Percentiles rank a stretch among this genome's conserved stretches.
Evolutionary conservation across 2,797 vertebrate species (phyloP).

Genomic region (Pipistrellus pygmaeus): DNA sequence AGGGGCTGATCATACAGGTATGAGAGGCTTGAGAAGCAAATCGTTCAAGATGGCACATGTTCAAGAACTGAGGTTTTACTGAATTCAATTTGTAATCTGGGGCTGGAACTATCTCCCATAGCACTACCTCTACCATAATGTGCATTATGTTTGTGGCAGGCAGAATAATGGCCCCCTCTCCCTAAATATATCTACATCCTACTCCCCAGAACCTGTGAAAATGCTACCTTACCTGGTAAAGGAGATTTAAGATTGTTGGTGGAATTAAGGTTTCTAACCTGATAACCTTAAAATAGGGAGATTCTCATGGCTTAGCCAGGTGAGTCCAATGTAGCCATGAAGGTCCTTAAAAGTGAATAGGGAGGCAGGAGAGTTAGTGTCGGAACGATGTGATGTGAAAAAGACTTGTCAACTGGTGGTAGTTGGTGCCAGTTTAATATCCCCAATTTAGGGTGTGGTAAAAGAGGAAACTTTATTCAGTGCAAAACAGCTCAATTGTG

Average conservation of each 20-base stretch:
- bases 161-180: neutral
- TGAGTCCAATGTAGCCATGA: neutral
- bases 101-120: neutral
- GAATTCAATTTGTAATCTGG: neutral
- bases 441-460: neutral
- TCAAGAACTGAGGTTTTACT: too few species aligned
- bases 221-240: neutral
- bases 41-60: too few species aligned
- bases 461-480: neutral
- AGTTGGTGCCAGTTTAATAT: neutral
- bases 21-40: too few species aligned
- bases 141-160: neutral
- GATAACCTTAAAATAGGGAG: neutral
- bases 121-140: neutral
- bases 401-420: neutral
- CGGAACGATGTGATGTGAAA: neutral
- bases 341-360: neutral
- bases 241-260: constrained; percentile 3
- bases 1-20: too few species aligned
- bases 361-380: neutral
- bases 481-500: neutral
- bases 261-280: neutral
- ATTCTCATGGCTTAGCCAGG: neutral
- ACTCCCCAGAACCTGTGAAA: neutral
- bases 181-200: neutral